Evolutionary conservation across 2,113 vertebrate genomes (phyloP), one percentile per base, ranked within the genome.

Genomic region (Dendrocopos noguchii): DNA sequence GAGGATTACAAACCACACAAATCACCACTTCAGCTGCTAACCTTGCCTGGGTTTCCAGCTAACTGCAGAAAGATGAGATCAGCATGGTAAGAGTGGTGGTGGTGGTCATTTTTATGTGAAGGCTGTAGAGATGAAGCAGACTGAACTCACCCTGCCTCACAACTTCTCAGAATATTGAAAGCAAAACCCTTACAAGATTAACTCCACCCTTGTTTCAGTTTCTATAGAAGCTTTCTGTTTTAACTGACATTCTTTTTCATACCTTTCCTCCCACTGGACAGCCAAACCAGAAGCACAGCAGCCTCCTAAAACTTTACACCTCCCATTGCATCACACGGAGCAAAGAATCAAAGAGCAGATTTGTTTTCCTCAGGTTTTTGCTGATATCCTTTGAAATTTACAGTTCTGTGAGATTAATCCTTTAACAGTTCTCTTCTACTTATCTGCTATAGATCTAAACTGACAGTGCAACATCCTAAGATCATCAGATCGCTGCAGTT

Each of bases 351-450:
- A 74, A 42, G 33, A 88, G 70, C 28, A 63, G 15, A 24, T 71
- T 63, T 74, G 46, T 61, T 77, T 87, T 66, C 34, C 55, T 47
- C 60, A 42, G 61, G 19, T 53, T 90, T 77, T 53, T 80, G 42
- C 87, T 88, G 81, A 91, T 34, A 71, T 16, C 53, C 44, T 66
- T 60, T 80, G 78, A 87, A 84, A 71, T 7, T 56, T 59, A 33
- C 42, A 73, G 44, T 28, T 72, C 28, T 56, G 12, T 1, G 16
- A 33, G 66, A 85, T 60, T 6, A 66, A 28, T n/a, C 7, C 17
- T 47, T 60, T 9, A 70, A 34, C 18, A n/a, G 17, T 9, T 74
- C n/a, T 17, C 27, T 46, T 27, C 29, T 31, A 1, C 42, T 39
- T n/a, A 9, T 2, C 57, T 18, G 34, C 22, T 13, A 5, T 0